Base-by-base conservation (phyloP, 2,888 invertebrate species). In the Nemotelus pantherinus region DNA sequence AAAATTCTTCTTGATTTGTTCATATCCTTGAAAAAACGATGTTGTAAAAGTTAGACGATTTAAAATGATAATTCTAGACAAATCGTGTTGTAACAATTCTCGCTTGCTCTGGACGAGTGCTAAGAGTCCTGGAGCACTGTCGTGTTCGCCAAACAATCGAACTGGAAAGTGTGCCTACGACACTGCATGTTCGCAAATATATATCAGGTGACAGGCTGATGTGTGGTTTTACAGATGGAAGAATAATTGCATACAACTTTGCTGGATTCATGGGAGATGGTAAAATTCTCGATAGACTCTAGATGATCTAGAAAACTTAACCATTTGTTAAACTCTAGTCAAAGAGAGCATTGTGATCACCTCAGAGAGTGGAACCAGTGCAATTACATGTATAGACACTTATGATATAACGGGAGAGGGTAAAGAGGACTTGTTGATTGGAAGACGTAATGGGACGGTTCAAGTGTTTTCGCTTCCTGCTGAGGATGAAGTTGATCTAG, bases 171-270 rank as follows among this genome's bases (percentile, higher is more conserved):
- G 85, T 88, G 0, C 89, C 89, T 5, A 91, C 91, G 2, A 89
- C 91, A 50, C 85, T 95, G 67, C 91, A 93, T 83, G 90, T 92
- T 80, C 92, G 91, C 79, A 92, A 93, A 83, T 88, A 93, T 79
- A 91, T 92, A 77, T 63, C 77, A 80, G 93, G 92, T 43, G 89
- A 93, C 78, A 89, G 90, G 80, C 92, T 96, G 79, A 89, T 97
- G 74, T 92, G 97, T 81, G 98, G 97, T 2, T 92, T 96, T 60
- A 92, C 94, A 81, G 97, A 98, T 88, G 98, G 98, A 7, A 91
- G 92, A 55, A 90, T 98, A 74, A 95, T 97, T 81, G 90, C 97
- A 9, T 92, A 94, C 74, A 71, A 80, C 39, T 82, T 83, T 71
- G 81, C 81, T 0, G 81, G 80, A 39, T 82, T 82, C 71, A 75